Percentiles rank a stretch among this genome's conserved stretches.
Evolutionary conservation across 2,797 vertebrate genomes (phyloP).

Genomic region (Oreochromis mossambicus): DNA sequence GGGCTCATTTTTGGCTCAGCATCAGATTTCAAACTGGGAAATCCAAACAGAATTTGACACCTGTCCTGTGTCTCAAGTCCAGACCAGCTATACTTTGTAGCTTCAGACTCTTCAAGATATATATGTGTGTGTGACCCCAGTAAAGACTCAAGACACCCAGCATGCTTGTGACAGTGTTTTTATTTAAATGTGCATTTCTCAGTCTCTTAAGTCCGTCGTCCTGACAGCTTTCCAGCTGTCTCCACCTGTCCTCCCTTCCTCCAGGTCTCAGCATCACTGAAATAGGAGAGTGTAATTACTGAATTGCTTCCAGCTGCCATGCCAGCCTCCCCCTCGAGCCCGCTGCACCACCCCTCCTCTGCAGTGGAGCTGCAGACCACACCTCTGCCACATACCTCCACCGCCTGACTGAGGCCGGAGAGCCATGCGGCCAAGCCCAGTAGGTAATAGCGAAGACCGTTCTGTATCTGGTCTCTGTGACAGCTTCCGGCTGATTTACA

Average conservation of each 20-base stretch:
- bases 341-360: background rate
- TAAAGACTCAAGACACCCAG: background rate
- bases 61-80: background rate
- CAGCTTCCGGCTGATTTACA: background rate
- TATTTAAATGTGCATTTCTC: background rate
- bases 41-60: background rate
- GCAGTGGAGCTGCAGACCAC: background rate
- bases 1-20: background rate
- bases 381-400: background rate
- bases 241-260: background rate
- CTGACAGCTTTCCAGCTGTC: background rate
- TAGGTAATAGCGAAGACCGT: background rate
- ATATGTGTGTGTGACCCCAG: background rate
- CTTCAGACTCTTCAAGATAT: background rate
- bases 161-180: background rate
- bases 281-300: background rate
- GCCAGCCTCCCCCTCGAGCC: accelerated
- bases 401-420: background rate
- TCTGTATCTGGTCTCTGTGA: background rate
- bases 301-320: background rate
- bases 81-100: background rate
- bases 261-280: background rate
- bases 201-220: background rate
- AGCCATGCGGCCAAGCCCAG: accelerated
- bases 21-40: background rate